Base-by-base conservation (phyloP, 1,140 invertebrate genomes). In the Bombus cullumanus region DNA sequence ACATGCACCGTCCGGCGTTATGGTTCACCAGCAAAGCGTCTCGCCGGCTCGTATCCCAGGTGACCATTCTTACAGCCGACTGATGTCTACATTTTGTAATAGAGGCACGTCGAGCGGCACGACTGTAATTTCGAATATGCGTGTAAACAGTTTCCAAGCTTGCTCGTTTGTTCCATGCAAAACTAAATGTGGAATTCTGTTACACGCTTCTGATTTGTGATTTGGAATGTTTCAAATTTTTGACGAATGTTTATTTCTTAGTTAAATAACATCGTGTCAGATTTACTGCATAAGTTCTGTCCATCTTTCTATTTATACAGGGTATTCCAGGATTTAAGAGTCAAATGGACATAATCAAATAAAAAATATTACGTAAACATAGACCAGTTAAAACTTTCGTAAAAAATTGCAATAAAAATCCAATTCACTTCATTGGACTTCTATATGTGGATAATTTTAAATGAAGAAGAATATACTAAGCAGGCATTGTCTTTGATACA, bases 1-100 rank as follows among this genome's bases (percentile, higher is more conserved):
- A 41, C n/a, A 31, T 53, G 78, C 78, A 87, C 39, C 64, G 76
- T 84, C 41, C 59, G n/a, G 43, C 75, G 62, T 88, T 69, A 88
- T 84, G 43, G 81, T 72, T 82, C 53, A 31, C 71, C 72, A 74
- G 37, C 53, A 53, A 74, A 31, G 37, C n/a, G 47, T 22, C 22
- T 15, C 34, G 39, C 25, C 64, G 34, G 9, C 74, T 37, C 43
- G 59, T 57, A 47, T 64, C 73, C 62, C 43, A 12, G 18, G 28
- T 69, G 62, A 69, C 47, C 74, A 57, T 78, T 22, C 37, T 34
- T 57, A 31, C 15, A 22, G 13, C 47, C 47, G 47, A 53, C 47
- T 53, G 47, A 83, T 69, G 62, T 83, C 74, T 78, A 77, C 62
- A 69, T 83, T 53, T 78, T 68, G 74, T 78, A 76, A 83, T 57